A percentile compares a stretch with the other conserved stretches of the same genome.
Evolutionary conservation across 1,140 invertebrate genomes (phyloP).

Genomic region (Potamilus streckersoni): DNA sequence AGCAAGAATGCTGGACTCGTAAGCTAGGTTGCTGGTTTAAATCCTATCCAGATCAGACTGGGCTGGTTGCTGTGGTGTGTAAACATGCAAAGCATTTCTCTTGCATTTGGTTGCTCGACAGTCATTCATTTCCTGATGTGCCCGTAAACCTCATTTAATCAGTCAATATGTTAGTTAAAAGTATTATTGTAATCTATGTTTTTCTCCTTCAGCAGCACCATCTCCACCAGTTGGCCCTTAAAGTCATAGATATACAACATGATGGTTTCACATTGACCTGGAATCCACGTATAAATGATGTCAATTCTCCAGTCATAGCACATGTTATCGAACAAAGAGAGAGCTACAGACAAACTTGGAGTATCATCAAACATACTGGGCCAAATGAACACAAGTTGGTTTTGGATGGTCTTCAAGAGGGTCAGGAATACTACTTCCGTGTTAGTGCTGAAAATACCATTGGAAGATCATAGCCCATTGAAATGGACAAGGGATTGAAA

Average conservation of each 20-base stretch:
- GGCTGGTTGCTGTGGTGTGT: too few relatives aligned
- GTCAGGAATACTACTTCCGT: slow-evolving; percentile 95
- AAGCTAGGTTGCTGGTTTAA: too few relatives aligned
- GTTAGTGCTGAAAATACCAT: slow-evolving; percentile 97
- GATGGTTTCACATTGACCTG: slow-evolving; percentile 53
- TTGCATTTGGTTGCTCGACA: too few relatives aligned
- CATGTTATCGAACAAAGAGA: slow-evolving; percentile 92
- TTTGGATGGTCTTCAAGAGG: slow-evolving; percentile 77
- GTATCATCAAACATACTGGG: slow-evolving; percentile 43
- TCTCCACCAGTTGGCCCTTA: slow-evolving; percentile 77
- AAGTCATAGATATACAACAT: slow-evolving; percentile 67
- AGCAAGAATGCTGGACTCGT: too few relatives aligned
- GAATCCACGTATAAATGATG: slow-evolving; percentile 86
- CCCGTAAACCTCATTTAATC: too few relatives aligned
- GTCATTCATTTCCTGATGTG: too few relatives aligned
- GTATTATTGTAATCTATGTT: background rate
- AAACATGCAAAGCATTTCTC: too few relatives aligned
- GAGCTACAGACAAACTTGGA: slow-evolving; percentile 54
- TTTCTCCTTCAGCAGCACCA: slow-evolving; percentile 48
- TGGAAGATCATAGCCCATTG: slow-evolving; percentile 92
- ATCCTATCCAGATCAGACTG: too few relatives aligned
- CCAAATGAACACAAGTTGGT: slow-evolving; percentile 37
- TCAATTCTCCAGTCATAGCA: slow-evolving; percentile 88
- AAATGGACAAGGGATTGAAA: slow-evolving; percentile 80
- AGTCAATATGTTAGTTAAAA: too few relatives aligned